These are phyloP conservation scores for Neodontobutis hainanensis DNA, from an alignment of 2,113 vertebrate species.

Conservation along the genomic window DNA sequence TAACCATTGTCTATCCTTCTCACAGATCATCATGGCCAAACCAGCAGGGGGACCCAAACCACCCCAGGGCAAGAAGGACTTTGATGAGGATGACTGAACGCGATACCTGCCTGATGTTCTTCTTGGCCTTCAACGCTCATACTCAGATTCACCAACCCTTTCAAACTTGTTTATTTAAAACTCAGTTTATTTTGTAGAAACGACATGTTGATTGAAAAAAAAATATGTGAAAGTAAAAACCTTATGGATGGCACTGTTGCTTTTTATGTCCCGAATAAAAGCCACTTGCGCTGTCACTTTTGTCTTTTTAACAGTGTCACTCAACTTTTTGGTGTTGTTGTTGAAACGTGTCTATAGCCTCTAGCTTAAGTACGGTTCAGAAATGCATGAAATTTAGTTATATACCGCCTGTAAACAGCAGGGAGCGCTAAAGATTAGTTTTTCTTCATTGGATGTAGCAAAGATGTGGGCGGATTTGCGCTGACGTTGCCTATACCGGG, in stretches of 20 bases:
- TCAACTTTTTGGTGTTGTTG: not conserved
- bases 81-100: slow-evolving; percentile 94
- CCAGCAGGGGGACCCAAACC: slow-evolving; percentile 95
- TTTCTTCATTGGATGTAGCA: slow-evolving; percentile 39
- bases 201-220: slow-evolving; percentile 26
- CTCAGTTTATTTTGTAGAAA: slow-evolving; percentile 61
- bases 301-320: not conserved
- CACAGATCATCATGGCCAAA: slow-evolving; percentile 98
- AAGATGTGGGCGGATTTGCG: slow-evolving; percentile 62
- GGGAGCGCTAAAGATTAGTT: slow-evolving; percentile 29
- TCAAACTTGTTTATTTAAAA: slow-evolving; percentile 77
- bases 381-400: not conserved
- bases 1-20: not conserved
- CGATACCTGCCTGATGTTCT: slow-evolving; percentile 9
- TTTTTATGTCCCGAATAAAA: slow-evolving; percentile 79
- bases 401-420: slow-evolving; percentile 23
- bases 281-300: slow-evolving; percentile 68
- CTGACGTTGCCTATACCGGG: slow-evolving; percentile 54
- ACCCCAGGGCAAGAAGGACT: slow-evolving; percentile 92
- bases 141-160: slow-evolving; percentile 46
- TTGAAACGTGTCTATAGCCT: no score
- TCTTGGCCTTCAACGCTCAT: slow-evolving; percentile 10
- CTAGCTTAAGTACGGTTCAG: no score
- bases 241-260: slow-evolving; percentile 56
- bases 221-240: slow-evolving; percentile 28